These are phyloP conservation scores for Pangasius larnaudii DNA, from an alignment of 2,797 vertebrate species.

Conservation along the genomic window DNA sequence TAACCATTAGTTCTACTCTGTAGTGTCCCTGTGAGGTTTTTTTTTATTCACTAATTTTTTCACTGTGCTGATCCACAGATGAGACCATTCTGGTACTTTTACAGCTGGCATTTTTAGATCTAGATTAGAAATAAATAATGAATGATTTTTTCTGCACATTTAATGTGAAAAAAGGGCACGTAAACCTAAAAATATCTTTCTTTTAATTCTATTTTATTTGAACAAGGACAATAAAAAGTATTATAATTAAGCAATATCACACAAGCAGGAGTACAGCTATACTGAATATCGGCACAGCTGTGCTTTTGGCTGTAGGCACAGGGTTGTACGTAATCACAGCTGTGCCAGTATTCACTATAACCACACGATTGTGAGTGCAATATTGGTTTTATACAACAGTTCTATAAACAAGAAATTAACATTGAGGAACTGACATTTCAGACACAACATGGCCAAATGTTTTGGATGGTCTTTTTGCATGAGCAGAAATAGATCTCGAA, in stretches of 20 bases:
- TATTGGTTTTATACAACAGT: background rate
- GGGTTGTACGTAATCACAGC: background rate
- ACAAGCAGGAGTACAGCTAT: too few relatives aligned
- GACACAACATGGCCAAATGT: background rate
- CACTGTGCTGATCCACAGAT: too few relatives aligned
- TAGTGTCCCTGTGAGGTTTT: too few relatives aligned
- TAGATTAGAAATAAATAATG: background rate
- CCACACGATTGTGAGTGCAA: background rate
- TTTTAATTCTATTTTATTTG: background rate
- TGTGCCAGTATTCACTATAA: background rate
- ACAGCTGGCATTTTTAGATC: background rate
- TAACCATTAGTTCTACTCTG: too few relatives aligned
- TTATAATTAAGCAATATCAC: too few relatives aligned
- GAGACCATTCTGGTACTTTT: too few relatives aligned
- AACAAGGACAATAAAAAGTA: background rate
- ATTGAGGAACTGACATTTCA: background rate
- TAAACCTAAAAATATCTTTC: background rate
- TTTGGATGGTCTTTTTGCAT: background rate
- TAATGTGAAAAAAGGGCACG: background rate
- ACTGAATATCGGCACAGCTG: too few relatives aligned
- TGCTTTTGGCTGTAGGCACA: background rate
- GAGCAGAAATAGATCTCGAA: background rate
- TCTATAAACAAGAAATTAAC: background rate
- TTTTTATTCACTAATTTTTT: too few relatives aligned
- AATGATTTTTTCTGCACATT: background rate